These are phyloP conservation scores for Sanderia malayensis DNA, from an alignment of 30 jellyfish, hydroid and myxozoan species.

Conservation along the genomic window DNA sequence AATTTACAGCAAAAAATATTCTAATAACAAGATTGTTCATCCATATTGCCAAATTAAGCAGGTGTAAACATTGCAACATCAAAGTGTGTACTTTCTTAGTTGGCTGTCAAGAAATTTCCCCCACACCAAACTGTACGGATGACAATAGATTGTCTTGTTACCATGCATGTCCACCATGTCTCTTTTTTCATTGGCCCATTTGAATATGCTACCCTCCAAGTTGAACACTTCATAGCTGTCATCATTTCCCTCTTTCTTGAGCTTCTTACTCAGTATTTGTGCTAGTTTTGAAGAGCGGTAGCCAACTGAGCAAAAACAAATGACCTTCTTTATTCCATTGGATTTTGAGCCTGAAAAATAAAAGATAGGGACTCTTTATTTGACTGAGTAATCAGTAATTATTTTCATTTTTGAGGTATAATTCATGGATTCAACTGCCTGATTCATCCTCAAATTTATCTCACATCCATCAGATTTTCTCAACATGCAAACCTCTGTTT, in stretches of 20 bases:
- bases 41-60: too few species aligned
- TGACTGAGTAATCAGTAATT: too few species aligned
- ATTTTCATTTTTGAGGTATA: too few species aligned
- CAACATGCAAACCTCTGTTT: too few species aligned
- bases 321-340: slow-evolving; percentile 16
- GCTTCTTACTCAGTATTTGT: slow-evolving; percentile 25
- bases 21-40: too few species aligned
- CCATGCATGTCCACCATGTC: slow-evolving; percentile 66
- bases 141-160: slow-evolving; percentile 50
- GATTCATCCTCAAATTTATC: too few species aligned
- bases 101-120: slow-evolving; percentile 52
- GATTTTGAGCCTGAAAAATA: slow-evolving; percentile 1
- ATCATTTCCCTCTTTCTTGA: slow-evolving; percentile 10
- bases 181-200: slow-evolving; percentile 81
- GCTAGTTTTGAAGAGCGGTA: slow-evolving; percentile 83
- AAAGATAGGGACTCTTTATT: too few species aligned
- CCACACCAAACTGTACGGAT: slow-evolving; percentile 76
- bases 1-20: too few species aligned
- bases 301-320: slow-evolving; percentile 78
- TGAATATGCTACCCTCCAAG: slow-evolving; percentile 76
- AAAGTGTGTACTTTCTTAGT: slow-evolving; percentile 48
- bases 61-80: too few species aligned
- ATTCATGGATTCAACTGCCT: too few species aligned
- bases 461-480: too few species aligned
- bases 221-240: slow-evolving; percentile 26